phyloP scores from a whole-genome alignment of 2,797 vertebrate species.

The Falco peregrinus region DNA sequence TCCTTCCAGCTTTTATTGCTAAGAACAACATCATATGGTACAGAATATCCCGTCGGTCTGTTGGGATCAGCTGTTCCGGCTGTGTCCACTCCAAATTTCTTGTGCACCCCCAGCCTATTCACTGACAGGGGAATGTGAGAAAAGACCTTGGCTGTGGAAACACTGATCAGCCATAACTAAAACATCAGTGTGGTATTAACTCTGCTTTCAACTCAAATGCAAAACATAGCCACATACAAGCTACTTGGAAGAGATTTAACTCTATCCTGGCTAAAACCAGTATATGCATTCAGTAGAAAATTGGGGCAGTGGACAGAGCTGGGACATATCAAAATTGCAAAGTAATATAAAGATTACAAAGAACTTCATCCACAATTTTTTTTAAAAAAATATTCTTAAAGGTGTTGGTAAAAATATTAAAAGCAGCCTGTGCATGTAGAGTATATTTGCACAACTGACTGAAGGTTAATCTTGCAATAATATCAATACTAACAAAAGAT shows the following conservation, averaged over 20 bases:
- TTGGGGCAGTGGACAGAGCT: too few species aligned
- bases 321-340: background rate
- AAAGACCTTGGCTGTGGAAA: too few species aligned
- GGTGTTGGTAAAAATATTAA: background rate
- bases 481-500: background rate
- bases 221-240: fast-evolving
- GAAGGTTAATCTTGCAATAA: background rate
- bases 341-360: background rate
- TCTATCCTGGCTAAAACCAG: background rate
- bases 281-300: background rate
- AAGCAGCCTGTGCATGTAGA: background rate
- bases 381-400: background rate
- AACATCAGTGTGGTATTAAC: too few species aligned
- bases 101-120: too few species aligned
- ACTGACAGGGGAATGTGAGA: too few species aligned
- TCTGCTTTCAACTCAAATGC: background rate
- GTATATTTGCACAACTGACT: background rate
- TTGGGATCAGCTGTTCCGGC: background rate
- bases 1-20: background rate
- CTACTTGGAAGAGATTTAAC: background rate
- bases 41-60: background rate
- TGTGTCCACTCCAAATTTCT: too few species aligned
- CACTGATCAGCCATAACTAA: too few species aligned
- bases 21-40: fast-evolving
- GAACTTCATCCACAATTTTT: background rate